Conservation (phyloP, 2,113 vertebrate genomes). For the Eretmochelys imbricata region DNA sequence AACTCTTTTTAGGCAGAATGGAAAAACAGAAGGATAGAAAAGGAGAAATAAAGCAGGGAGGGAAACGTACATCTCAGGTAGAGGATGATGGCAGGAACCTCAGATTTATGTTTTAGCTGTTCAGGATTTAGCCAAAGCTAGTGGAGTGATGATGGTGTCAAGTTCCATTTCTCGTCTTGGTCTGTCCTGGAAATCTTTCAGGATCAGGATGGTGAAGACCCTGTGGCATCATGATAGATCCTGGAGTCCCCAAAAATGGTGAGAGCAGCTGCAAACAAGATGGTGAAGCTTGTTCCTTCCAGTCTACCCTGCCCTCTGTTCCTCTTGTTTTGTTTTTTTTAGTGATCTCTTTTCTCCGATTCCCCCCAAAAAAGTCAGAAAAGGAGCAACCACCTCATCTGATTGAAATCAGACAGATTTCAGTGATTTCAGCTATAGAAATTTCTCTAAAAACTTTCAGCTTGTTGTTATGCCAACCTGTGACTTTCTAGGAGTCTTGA, state of each 20-base stretch:
- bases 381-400: neutral
- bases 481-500: neutral
- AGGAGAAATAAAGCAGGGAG: neutral
- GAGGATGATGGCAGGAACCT: neutral
- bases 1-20: neutral
- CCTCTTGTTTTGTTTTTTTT: neutral
- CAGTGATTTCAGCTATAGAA: neutral
- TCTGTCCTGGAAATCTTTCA: neutral
- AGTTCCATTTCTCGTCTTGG: neutral
- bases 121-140: neutral
- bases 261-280: neutral
- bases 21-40: neutral
- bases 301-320: neutral
- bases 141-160: neutral
- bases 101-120: neutral
- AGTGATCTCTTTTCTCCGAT: neutral
- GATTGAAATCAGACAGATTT: neutral
- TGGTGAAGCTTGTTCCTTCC: neutral
- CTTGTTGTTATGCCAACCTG: neutral
- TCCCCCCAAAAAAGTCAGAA: neutral
- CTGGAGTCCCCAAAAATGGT: neutral
- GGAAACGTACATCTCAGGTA: neutral
- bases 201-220: neutral
- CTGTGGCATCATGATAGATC: neutral
- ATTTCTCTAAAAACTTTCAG: neutral